phyloP scores from a whole-genome alignment of 2,113 vertebrate genomes.

The Periophthalmus modestus region DNA sequence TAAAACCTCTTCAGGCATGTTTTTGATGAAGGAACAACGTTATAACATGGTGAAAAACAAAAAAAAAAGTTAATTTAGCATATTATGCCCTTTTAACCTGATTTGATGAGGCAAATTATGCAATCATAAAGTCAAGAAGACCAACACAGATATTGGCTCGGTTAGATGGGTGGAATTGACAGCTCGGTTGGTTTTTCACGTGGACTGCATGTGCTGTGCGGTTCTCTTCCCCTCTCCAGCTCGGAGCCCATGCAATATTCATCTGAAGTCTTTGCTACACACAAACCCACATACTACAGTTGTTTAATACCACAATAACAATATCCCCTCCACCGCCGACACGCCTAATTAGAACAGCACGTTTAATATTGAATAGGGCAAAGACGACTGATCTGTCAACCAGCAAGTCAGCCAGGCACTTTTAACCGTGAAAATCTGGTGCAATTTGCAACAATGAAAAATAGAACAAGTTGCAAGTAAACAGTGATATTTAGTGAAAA shows the following conservation, averaged over 20 bases:
- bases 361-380: slow-evolving; percentile 12
- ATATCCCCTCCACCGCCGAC: slow-evolving; percentile 19
- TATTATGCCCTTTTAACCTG: slow-evolving; percentile 34
- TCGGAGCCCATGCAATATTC: slow-evolving; percentile 48
- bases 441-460: neutral
- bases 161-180: slow-evolving; percentile 28
- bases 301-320: slow-evolving; percentile 42
- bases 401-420: neutral
- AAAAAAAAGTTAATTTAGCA: no score
- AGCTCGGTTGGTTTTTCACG: slow-evolving; percentile 11
- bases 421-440: neutral
- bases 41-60: no score
- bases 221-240: neutral
- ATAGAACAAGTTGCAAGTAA: neutral
- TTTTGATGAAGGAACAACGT: no score
- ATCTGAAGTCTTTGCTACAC: slow-evolving; percentile 26
- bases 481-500: neutral
- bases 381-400: neutral
- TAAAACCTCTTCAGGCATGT: no score
- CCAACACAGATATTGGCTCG: slow-evolving; percentile 9
- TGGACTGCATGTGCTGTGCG: neutral
- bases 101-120: slow-evolving; percentile 43
- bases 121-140: slow-evolving; percentile 26
- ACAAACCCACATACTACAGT: slow-evolving; percentile 28
- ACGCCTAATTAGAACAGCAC: slow-evolving; percentile 36